These are phyloP conservation scores for Mus spicilegus DNA, from an alignment of 2,113 vertebrate species.

Conservation along the genomic window DNA sequence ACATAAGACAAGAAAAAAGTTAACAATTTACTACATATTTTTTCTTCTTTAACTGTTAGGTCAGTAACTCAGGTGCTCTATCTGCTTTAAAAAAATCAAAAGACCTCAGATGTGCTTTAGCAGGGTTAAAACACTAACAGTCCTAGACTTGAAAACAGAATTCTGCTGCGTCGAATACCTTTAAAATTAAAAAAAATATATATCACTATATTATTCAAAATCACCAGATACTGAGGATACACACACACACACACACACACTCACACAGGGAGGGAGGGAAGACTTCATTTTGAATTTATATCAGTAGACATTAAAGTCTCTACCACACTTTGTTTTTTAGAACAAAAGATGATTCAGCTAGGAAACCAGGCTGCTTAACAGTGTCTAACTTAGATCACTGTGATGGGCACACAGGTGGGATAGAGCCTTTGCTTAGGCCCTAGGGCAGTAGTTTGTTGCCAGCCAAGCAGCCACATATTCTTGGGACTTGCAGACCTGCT, in stretches of 20 bases:
- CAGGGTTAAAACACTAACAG: constrained; percentile 41
- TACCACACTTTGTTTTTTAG: background rate
- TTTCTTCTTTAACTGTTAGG: constrained; percentile 40
- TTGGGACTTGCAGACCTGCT: constrained; percentile 90
- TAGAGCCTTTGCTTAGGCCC: background rate
- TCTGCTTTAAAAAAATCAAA: constrained; percentile 12
- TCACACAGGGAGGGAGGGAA: background rate
- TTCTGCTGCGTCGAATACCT: constrained; percentile 33
- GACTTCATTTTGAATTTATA: background rate
- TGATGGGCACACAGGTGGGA: background rate
- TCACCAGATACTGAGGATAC: background rate
- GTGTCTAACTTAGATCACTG: background rate
- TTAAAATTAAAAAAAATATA: constrained; percentile 17
- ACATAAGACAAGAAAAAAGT: constrained; percentile 43
- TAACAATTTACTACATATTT: background rate
- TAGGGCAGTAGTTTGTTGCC: constrained; percentile 74
- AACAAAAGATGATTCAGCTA: background rate
- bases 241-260: background rate
- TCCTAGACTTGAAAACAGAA: constrained; percentile 20
- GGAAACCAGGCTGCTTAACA: background rate
- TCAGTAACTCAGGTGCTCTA: background rate
- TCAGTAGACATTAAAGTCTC: background rate
- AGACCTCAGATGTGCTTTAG: background rate
- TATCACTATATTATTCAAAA: background rate
- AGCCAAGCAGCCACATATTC: constrained; percentile 92